Evolutionary conservation across 2,797 vertebrate species (phyloP), one percentile per base, ranked within the genome.

Genomic region (Atherinosoma microstoma): DNA sequence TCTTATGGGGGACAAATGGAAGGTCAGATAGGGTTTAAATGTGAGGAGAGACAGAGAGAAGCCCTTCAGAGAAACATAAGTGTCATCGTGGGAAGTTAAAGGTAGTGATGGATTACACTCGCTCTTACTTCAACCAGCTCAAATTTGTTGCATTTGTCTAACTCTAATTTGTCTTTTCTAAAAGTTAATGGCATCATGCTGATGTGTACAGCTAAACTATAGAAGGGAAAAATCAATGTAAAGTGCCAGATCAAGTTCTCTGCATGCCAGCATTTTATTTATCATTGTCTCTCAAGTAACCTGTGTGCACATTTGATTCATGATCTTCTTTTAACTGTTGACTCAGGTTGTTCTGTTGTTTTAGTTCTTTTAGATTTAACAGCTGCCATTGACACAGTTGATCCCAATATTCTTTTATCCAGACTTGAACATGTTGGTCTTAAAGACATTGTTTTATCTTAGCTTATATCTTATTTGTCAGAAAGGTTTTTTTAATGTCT

Each of bases 1-100:
- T 80, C 79, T 87, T 78, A 80, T 35, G 38, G 65, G 86, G 84
- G 87, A 87, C 84, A 83, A 75, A 81, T 67, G 65, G 85, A 91
- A 93, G 93, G 92, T 93, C 91, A 93, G 57, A 79, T 60, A 34
- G 64, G 80, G 76, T 73, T 75, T 75, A 70, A 72, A 66, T 79
- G 67, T 56, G 45, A 70, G 51, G 59, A 57, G 61, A 32, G 20
- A 69, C 32, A 45, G 38, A 58, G 62, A 75, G 61, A 75, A 27
- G 63, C 64, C 42, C 68, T 49, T 66, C 34, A 64, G 13, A 47
- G n/a, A 35, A 67, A 68, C 64, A 71, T 60, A 56, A 63, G 64
- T 77, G 75, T 80, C 70, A 76, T 18, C 58, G 58, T 34, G 6
- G 59, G 56, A 58, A 70, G 78, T 70, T 87, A 78, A 84, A 82